These are phyloP conservation scores for Anaspis maculata DNA, from an alignment of 2,888 invertebrate species.

Conservation along the genomic window DNA sequence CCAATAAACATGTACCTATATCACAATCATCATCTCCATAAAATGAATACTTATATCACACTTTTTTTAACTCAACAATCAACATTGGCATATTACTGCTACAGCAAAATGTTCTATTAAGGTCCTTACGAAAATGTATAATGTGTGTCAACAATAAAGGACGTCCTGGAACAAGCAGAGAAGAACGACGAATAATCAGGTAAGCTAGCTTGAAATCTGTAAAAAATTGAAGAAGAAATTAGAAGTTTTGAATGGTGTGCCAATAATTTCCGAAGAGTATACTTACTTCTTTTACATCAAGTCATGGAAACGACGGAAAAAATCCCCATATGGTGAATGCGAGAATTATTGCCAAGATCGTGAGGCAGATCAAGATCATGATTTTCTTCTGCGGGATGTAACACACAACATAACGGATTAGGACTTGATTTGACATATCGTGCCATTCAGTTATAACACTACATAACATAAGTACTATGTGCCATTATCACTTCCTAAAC, in stretches of 20 bases:
- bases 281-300: conserved; percentile 34
- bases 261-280: too few relatives aligned
- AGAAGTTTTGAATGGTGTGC: too few relatives aligned
- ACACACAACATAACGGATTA: conserved; percentile 20
- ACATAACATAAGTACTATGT: conserved; percentile 9
- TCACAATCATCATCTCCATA: conserved; percentile 18
- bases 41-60: too few relatives aligned
- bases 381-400: conserved; percentile 73
- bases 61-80: conserved; percentile 30
- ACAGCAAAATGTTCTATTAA: conserved; percentile 40
- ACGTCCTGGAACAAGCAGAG: too few relatives aligned
- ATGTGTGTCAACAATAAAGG: too few relatives aligned
- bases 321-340: conserved; percentile 62
- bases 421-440: conserved; percentile 9
- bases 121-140: conserved; percentile 14
- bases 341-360: conserved; percentile 73
- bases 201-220: too few relatives aligned
- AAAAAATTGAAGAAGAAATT: too few relatives aligned
- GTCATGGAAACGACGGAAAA: too few relatives aligned
- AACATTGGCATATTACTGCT: conserved; percentile 44
- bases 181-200: conserved; percentile 14
- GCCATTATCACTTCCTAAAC: conserved; percentile 7
- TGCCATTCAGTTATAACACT: too few relatives aligned
- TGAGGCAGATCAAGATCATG: conserved; percentile 85
- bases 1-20: too few relatives aligned